A percentile compares a stretch with the other conserved stretches of the same genome.
Evolutionary conservation across 2,888 invertebrate genomes (phyloP).

Genomic region (Thera obeliscata): DNA sequence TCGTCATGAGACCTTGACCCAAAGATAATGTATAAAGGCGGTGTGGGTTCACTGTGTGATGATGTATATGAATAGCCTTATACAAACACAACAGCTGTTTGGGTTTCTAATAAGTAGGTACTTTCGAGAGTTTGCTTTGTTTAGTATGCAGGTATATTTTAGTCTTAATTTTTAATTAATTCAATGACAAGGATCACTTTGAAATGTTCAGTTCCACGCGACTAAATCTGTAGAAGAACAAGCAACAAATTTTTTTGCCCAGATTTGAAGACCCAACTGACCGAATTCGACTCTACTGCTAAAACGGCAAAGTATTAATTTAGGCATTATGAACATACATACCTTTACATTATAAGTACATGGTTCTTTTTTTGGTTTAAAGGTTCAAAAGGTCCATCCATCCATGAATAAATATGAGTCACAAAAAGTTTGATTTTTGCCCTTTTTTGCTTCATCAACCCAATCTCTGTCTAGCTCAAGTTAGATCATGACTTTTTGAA

Average conservation of each 20-base stretch:
- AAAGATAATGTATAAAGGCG: conserved; percentile 22
- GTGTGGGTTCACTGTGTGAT: conserved; percentile 36
- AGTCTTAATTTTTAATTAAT: not conserved
- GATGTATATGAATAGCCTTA: conserved; percentile 21
- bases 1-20: conserved; percentile 40
- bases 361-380: too few relatives aligned
- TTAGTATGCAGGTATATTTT: not conserved
- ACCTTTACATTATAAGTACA: too few relatives aligned
- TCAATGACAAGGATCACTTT: too few relatives aligned
- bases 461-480: conserved; percentile 58
- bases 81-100: conserved; percentile 9
- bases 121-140: not conserved
- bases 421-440: conserved; percentile 21
- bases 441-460: conserved; percentile 42
- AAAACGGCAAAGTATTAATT: too few relatives aligned
- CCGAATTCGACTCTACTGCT: too few relatives aligned
- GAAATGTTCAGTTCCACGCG: too few relatives aligned
- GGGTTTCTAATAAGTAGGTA: not conserved
- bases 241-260: not conserved
- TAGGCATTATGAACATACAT: too few relatives aligned
- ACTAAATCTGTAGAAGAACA: too few relatives aligned
- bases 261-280: not conserved
- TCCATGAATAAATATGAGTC: conserved; percentile 9
- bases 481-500: conserved; percentile 34
- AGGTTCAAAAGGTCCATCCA: too few relatives aligned